Conservation (phyloP, 2,113 vertebrate genomes). For the Etheostoma spectabile region DNA sequence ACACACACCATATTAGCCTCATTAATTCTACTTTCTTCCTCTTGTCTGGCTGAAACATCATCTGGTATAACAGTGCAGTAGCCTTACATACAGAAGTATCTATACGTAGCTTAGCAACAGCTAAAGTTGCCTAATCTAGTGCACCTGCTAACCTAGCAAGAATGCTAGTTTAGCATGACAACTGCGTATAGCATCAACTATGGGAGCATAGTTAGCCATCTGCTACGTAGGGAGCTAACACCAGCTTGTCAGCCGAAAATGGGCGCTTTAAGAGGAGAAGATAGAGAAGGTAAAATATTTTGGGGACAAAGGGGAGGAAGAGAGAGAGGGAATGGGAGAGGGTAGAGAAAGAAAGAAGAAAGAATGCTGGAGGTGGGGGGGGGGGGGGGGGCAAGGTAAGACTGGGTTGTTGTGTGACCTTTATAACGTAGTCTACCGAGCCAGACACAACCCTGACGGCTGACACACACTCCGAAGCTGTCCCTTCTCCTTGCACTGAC, state of each 20-base stretch:
- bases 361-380: too few species aligned
- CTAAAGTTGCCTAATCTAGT: conserved; percentile 6
- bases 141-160: conserved; percentile 15
- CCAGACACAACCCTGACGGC: conserved; percentile 70
- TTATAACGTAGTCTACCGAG: conserved; percentile 62
- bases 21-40: too few species aligned
- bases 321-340: too few species aligned
- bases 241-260: not conserved
- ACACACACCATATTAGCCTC: too few species aligned
- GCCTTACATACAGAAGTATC: too few species aligned
- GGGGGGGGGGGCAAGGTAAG: not conserved
- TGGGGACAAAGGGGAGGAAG: too few species aligned
- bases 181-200: not conserved
- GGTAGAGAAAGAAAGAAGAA: too few species aligned
- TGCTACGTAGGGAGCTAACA: conserved; percentile 28
- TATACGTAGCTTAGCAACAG: too few species aligned
- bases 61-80: conserved; percentile 9
- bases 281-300: not conserved
- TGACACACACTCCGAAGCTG: conserved; percentile 72
- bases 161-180: conserved; percentile 24
- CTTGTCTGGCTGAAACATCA: conserved; percentile 70
- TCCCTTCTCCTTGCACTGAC: conserved; percentile 63
- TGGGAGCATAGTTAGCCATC: conserved; percentile 23
- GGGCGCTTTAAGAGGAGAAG: not conserved
- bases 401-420: conserved; percentile 51